These are phyloP conservation scores for Hippopotamyrus pictus DNA, from an alignment of 2,797 vertebrate species.

Conservation along the genomic window DNA sequence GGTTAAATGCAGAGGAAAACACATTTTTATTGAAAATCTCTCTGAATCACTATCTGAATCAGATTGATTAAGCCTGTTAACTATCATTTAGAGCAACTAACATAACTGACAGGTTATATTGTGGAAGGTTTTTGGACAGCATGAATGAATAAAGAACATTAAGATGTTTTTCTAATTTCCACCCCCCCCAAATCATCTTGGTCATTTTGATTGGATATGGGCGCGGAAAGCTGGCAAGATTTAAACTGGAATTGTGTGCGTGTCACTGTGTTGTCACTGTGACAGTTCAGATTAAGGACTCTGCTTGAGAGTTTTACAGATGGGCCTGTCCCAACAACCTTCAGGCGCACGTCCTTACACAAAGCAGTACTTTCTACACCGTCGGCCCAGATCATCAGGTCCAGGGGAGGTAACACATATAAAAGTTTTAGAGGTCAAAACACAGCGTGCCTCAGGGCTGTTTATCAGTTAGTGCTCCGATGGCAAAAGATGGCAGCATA, in stretches of 20 bases:
- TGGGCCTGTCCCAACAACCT: not conserved
- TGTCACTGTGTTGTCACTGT: not conserved
- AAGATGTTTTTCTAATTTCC: not conserved
- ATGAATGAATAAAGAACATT: not conserved
- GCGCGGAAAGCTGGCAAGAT: not conserved
- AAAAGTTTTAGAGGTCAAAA: slow-evolving; percentile 1
- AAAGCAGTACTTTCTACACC: not conserved
- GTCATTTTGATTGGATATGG: not conserved
- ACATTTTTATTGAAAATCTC: not conserved
- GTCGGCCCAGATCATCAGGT: not conserved
- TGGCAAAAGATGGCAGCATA: not conserved
- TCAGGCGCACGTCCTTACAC: not conserved
- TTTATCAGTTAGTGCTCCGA: not conserved
- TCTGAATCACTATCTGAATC: not conserved
- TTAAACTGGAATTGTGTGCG: not conserved
- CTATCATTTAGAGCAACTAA: not conserved
- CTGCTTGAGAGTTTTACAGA: not conserved
- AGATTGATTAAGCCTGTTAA: not conserved
- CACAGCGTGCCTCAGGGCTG: not conserved
- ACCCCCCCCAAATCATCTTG: not conserved
- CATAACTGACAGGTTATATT: not conserved
- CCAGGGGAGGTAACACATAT: not conserved
- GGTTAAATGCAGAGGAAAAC: not conserved
- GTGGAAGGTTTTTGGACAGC: not conserved
- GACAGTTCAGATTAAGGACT: not conserved